phyloP scores from a whole-genome alignment of 2,888 invertebrate species.

The Mesoligia furuncula region DNA sequence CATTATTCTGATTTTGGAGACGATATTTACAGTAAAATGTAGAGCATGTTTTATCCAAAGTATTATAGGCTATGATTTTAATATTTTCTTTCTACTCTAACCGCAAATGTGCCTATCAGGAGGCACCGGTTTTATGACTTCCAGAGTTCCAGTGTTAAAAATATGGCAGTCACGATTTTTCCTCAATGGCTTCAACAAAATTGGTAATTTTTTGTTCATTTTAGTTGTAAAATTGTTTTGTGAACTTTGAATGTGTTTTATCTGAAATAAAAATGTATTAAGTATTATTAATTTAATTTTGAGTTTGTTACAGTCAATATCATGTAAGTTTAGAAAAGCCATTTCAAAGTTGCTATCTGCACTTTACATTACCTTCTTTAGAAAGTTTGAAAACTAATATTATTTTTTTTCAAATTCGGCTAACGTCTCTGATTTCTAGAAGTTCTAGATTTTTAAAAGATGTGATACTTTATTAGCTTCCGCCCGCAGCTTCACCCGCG shows the following conservation, averaged over 20 bases:
- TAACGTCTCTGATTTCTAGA: slow-evolving; percentile 20
- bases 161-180: slow-evolving; percentile 50
- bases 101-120: not conserved
- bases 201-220: too few species aligned
- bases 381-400: slow-evolving; percentile 40
- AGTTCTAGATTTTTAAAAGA: slow-evolving; percentile 15
- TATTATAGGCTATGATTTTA: not conserved
- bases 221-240: too few species aligned
- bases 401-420: not conserved
- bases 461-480: slow-evolving; percentile 30
- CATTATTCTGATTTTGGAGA: not conserved
- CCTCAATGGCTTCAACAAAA: slow-evolving; percentile 30
- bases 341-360: slow-evolving; percentile 17
- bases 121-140: not conserved
- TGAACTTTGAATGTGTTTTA: too few species aligned
- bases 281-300: too few species aligned
- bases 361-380: slow-evolving; percentile 23
- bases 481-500: too few species aligned
- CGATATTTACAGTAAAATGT: not conserved
- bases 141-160: slow-evolving; percentile 16
- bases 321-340: slow-evolving; percentile 9
- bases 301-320: slow-evolving; percentile 19
- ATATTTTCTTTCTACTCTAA: not conserved
- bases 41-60: not conserved
- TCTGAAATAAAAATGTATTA: too few species aligned